phyloP scores from a whole-genome alignment of 2,888 invertebrate species.

The Drepanosiphum platanoidis region DNA sequence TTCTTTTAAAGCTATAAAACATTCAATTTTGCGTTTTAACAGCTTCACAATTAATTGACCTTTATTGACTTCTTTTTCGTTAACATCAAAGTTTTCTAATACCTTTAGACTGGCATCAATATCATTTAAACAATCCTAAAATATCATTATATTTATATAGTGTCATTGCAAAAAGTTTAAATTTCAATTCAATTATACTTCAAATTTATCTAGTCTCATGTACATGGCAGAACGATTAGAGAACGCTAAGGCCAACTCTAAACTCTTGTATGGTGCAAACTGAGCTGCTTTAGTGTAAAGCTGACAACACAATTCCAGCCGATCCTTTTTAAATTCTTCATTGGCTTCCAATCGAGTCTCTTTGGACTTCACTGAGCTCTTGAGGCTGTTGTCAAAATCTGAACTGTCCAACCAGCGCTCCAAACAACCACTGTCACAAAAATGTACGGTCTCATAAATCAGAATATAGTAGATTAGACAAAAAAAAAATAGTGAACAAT shows the following conservation, averaged over 20 bases:
- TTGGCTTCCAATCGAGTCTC: conserved; percentile 71
- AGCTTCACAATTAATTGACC: conserved; percentile 66
- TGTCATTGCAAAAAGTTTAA: conserved; percentile 34
- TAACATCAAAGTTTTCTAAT: conserved; percentile 67
- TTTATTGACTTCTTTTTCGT: conserved; percentile 73
- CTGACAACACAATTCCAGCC: conserved; percentile 70
- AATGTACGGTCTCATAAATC: not conserved
- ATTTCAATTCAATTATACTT: conserved; percentile 68
- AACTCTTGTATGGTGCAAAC: conserved; percentile 71
- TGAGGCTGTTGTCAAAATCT: conserved; percentile 63
- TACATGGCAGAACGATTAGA: conserved; percentile 78
- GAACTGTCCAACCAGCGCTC: conserved; percentile 21
- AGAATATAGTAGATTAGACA: not conserved
- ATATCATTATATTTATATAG: conserved; percentile 64
- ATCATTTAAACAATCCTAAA: conserved; percentile 73
- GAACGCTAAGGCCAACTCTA: conserved; percentile 73
- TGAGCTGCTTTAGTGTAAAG: conserved; percentile 75
- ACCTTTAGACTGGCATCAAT: conserved; percentile 72
- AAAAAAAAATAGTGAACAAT: not conserved
- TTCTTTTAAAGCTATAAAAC: conserved; percentile 25
- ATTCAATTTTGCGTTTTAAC: conserved; percentile 66
- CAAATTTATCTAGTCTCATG: conserved; percentile 72
- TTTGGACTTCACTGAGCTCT: conserved; percentile 67
- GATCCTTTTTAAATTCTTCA: conserved; percentile 71
- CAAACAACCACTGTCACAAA: not conserved